phyloP scores from a whole-genome alignment of 2,113 vertebrate species.

The Odontesthes bonariensis region DNA sequence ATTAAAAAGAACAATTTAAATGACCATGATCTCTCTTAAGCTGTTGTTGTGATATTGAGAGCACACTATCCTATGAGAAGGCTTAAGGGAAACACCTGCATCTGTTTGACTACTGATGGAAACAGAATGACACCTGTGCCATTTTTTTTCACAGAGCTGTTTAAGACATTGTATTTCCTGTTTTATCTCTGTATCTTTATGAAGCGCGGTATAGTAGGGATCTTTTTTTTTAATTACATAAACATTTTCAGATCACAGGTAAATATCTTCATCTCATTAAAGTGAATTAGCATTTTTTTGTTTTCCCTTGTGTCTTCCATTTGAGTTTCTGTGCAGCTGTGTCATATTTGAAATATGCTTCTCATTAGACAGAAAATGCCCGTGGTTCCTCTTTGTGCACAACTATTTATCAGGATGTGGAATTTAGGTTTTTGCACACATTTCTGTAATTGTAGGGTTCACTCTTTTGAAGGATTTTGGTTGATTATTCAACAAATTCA shows the following conservation, averaged over 20 bases:
- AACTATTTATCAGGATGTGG: background rate
- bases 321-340: background rate
- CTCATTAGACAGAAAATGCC: constrained; percentile 11
- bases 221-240: no score
- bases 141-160: background rate
- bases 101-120: constrained; percentile 17
- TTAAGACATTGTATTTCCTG: background rate
- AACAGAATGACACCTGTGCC: background rate
- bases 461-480: constrained; percentile 1
- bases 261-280: background rate
- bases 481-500: constrained; percentile 20
- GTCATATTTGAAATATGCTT: background rate
- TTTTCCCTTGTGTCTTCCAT: background rate
- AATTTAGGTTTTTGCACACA: constrained; percentile 3
- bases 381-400: background rate
- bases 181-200: constrained; percentile 6
- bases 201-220: constrained; percentile 3
- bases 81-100: background rate
- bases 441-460: constrained; percentile 7
- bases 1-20: constrained; percentile 12
- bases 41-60: background rate
- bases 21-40: constrained; percentile 27
- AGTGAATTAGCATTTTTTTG: background rate
- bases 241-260: constrained; percentile 4
- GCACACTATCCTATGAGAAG: background rate